phyloP scores from a whole-genome alignment of 2,113 vertebrate genomes.

The Apeltes quadracus region DNA sequence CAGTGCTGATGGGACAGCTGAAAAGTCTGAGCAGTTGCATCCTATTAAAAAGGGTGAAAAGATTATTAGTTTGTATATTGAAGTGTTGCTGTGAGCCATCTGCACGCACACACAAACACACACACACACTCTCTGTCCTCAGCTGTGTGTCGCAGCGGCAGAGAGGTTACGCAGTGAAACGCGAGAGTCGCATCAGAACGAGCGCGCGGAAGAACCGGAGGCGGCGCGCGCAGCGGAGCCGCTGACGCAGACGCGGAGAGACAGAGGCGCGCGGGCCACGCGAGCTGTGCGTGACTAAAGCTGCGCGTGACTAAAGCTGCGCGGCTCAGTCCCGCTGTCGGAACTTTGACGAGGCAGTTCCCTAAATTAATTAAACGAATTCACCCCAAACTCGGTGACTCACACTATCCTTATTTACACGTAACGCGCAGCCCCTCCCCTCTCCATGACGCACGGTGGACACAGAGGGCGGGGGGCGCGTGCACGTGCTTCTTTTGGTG shows the following conservation, averaged over 20 bases:
- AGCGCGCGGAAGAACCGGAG: slow-evolving; percentile 14
- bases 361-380: slow-evolving; percentile 49
- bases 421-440: not conserved
- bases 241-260: slow-evolving; percentile 45
- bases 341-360: slow-evolving; percentile 44
- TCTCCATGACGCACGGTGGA: not conserved
- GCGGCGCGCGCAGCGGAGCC: slow-evolving; percentile 10
- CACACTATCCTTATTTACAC: slow-evolving; percentile 37
- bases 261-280: slow-evolving; percentile 9
- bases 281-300: slow-evolving; percentile 9
- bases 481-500: not conserved
- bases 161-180: not conserved
- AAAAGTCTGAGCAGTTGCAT: not conserved
- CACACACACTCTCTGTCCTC: not conserved
- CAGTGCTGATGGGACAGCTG: not conserved
- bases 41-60: not conserved
- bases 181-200: slow-evolving; percentile 23
- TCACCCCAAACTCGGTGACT: slow-evolving; percentile 10
- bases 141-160: slow-evolving; percentile 13
- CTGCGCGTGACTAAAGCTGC: slow-evolving; percentile 5
- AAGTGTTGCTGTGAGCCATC: not conserved
- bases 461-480: not conserved
- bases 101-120: not conserved
- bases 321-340: slow-evolving; percentile 22
- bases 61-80: not conserved